Percentiles rank a stretch among this genome's conserved stretches.
phyloP scores from a whole-genome alignment of 2,797 vertebrate genomes.

The Picus viridis region DNA sequence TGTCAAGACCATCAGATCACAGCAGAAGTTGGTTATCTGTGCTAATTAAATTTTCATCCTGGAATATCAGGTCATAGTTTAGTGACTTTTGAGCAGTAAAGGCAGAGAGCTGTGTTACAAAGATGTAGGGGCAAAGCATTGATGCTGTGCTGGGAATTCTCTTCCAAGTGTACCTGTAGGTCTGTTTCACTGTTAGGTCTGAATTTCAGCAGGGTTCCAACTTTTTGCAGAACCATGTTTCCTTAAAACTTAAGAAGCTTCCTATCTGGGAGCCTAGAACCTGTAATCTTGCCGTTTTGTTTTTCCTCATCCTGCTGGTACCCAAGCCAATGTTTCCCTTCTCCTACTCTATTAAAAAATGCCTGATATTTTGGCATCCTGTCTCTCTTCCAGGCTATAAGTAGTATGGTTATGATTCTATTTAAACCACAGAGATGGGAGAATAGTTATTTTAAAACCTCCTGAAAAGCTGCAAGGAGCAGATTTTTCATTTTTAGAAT shows the following conservation, averaged over 20 bases:
- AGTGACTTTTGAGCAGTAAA: not conserved
- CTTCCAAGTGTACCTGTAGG: not conserved
- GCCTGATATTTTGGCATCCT: slow-evolving; percentile 56
- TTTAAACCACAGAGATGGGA: slow-evolving; percentile 52
- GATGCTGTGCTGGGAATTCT: not conserved
- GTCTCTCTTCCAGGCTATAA: slow-evolving; percentile 46
- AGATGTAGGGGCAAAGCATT: not conserved
- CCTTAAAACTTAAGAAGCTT: not conserved
- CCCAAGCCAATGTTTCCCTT: slow-evolving; percentile 32
- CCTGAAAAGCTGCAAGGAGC: slow-evolving; percentile 28
- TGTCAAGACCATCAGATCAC: not conserved
- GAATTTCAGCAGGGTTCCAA: not conserved
- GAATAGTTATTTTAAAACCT: slow-evolving; percentile 62
- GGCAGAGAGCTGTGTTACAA: not conserved
- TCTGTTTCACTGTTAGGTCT: not conserved
- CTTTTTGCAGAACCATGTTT: not conserved
- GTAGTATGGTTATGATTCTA: slow-evolving; percentile 55
- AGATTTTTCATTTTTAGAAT: slow-evolving; percentile 35
- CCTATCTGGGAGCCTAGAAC: not conserved
- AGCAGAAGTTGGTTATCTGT: not conserved
- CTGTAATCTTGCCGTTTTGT: not conserved
- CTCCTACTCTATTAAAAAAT: slow-evolving; percentile 45
- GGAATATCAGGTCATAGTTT: not conserved
- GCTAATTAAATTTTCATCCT: not conserved
- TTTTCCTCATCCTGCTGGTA: not conserved